Evolutionary conservation across 1,140 invertebrate genomes (phyloP).

Genomic region (Olivierus martensii): DNA sequence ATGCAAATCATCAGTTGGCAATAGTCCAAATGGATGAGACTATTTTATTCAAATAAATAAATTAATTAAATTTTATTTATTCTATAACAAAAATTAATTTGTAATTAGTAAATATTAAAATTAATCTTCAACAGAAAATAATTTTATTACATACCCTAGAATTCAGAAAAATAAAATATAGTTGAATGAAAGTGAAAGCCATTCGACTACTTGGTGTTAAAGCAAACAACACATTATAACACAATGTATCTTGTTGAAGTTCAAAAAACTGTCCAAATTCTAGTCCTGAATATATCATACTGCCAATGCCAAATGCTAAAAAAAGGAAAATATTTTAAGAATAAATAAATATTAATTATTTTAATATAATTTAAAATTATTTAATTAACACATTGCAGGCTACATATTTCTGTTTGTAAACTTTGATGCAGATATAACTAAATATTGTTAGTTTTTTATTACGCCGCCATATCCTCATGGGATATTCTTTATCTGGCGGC

Average conservation of each 20-base stretch:
- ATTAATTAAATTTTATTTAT: too few species aligned
- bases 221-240: conserved; percentile 70
- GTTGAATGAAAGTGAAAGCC: conserved; percentile 88
- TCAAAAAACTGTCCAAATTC: conserved; percentile 91
- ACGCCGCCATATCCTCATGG: too few species aligned
- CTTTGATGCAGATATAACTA: too few species aligned
- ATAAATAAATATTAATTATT: neutral
- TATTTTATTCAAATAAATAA: too few species aligned
- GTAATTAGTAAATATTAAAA: too few species aligned
- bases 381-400: neutral
- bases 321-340: neutral
- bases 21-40: too few species aligned
- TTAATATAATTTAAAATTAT: conserved; percentile 14
- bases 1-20: too few species aligned
- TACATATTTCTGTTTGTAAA: neutral
- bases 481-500: too few species aligned
- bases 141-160: conserved; percentile 32
- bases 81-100: too few species aligned
- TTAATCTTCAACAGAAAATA: too few species aligned
- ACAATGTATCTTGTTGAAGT: conserved; percentile 63
- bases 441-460: too few species aligned
- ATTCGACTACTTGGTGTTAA: conserved; percentile 73
- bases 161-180: conserved; percentile 93
- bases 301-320: conserved; percentile 80
- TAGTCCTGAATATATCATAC: conserved; percentile 86